Conservation (phyloP, 2,113 vertebrate species). For the Rhinolophus sinicus region DNA sequence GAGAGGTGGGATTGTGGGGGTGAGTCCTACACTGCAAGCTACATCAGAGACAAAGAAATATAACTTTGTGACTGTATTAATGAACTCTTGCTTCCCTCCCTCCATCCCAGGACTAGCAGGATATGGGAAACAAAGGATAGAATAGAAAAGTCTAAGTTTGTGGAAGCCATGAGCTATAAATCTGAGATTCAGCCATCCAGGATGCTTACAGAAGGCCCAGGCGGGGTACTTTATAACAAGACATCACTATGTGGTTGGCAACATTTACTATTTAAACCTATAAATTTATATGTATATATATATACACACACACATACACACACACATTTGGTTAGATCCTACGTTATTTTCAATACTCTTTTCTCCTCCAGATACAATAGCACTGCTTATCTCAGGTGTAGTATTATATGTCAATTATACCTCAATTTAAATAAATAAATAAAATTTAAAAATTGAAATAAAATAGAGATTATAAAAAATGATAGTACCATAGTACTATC, state of each 20-base stretch:
- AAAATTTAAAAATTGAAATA: background rate
- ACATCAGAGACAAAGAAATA: background rate
- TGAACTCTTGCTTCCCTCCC: background rate
- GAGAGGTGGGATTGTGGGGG: fast-evolving
- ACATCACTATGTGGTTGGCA: background rate
- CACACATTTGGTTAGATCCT: no score
- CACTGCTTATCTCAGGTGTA: background rate
- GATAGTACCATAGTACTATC: background rate
- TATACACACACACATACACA: no score
- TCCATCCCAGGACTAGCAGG: background rate
- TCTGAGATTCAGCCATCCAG: background rate
- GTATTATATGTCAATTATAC: background rate
- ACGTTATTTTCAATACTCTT: background rate
- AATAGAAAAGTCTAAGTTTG: background rate
- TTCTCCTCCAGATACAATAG: background rate
- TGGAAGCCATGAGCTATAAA: background rate
- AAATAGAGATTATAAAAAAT: background rate
- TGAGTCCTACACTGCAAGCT: background rate
- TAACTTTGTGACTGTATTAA: background rate
- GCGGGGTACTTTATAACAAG: background rate
- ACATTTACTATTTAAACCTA: background rate
- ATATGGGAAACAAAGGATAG: background rate
- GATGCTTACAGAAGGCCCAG: background rate
- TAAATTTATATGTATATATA: background rate
- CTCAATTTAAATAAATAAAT: background rate